Base-by-base conservation (phyloP, 2,113 vertebrate species). In the Daubentonia madagascariensis region DNA sequence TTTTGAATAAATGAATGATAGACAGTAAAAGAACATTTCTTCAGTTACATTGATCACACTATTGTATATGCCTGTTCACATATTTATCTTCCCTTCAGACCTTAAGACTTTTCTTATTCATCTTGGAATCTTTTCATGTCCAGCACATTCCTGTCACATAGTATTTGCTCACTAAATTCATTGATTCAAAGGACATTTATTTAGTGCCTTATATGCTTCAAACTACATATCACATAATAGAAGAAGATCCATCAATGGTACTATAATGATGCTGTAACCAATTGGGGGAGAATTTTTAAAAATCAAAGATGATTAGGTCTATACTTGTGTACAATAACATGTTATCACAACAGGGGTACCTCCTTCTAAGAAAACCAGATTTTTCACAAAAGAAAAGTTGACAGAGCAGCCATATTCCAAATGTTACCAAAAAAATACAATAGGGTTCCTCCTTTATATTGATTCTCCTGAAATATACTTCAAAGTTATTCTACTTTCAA, bases 81-180 rank as follows among this genome's bases (percentile, higher is more conserved):
- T 45, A n/a, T 67, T 11, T 79, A 5, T 84, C 89, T 96, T 83
- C 25, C 63, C 54, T 85, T 59, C 25, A 86, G 68, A 89, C 10
- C 35, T 22, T 79, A n/a, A 81, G 65, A 78, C 40, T 52, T 54
- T 57, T 81, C 59, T 79, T 28, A 73, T 0, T 79, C 63, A 52
- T 59, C 17, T 79, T 40, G 17, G 70, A 30, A 43, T 12, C 12
- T 43, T n/a, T 50, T 45, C 16, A 22, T 30, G 32, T 45, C 72
- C 25, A 54, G 14, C 61, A 23, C 35, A 25, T 20, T 57, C 32
- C 20, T 78, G 12, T 20, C 57, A n/a, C 30, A 37, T 4, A n/a
- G 48, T 45, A 85, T 91, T 48, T 75, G 30, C 32, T 94, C 35
- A 9, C 22, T 57, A 11, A 93, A 57, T 75, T 59, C 57, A 68